Base-by-base conservation (phyloP, 2,888 invertebrate species). In the Apoda limacodes region DNA sequence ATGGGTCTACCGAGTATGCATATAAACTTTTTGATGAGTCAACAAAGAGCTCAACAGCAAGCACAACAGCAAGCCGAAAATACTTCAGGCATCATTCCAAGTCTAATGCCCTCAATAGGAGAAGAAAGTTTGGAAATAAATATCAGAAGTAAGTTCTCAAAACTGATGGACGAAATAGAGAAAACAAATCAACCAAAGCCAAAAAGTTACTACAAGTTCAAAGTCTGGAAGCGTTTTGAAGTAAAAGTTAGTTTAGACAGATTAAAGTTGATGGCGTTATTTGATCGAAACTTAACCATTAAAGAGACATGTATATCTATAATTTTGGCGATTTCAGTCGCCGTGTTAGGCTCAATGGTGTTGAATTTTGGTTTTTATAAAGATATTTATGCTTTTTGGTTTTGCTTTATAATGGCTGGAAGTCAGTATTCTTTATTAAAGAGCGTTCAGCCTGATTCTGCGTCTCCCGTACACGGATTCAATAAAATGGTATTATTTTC, bases 401-500 rank as follows among this genome's bases (percentile, higher is more conserved):
- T 99, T 68, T 98, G 98, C 74, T 92, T 97, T 50, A 93, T 98
- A n/a, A 95, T 98, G 50, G 98, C 98, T 1, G 92, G 96, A 9
- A 95, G 97, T 55, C 99, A 99, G 68, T 99, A 98, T 69, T 97
- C 96, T 0, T 76, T 98, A 43, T 74, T 98, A 42, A 98, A 98
- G 76, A 97, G 97, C 46, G 99, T 99, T 2, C 99, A 99, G 59
- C 99, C 99, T 0, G 99, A 99, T 69, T 96, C 98, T 0, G 93
- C 98, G 0, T 98, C 98, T 2, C 98, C 99, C 0, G 96, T 97
- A 21, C 99, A 99, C 67, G 98, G 98, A 7, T 98, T 95, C 59
- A 98, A 98, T 65, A 88, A 93, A 51, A 88, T 96, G 50, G 95
- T 97, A 20, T 92, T 95, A 19, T 97, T 95, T 63, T 95, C 95